phyloP scores from a whole-genome alignment of 2,888 invertebrate genomes.

The Lamellibrachia satsuma region DNA sequence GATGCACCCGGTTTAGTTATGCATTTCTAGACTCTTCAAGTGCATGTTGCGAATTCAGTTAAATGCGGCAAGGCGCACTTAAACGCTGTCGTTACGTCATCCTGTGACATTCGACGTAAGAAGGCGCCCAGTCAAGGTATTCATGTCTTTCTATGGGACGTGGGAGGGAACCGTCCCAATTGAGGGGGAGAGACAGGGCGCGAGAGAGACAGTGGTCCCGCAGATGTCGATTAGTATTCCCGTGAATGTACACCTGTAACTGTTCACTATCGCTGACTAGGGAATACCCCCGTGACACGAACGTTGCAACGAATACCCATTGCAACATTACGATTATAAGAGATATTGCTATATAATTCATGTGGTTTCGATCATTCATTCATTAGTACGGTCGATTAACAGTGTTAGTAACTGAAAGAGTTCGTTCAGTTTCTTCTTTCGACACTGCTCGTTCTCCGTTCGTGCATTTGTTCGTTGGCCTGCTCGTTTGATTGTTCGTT shows the following conservation, averaged over 20 bases:
- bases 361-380: background rate
- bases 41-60: background rate
- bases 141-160: background rate
- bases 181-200: background rate
- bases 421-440: background rate
- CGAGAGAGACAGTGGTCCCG: background rate
- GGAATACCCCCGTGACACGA: background rate
- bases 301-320: background rate
- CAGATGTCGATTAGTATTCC: slow-evolving; percentile 6
- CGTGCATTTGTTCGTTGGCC: too few species aligned
- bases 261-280: background rate
- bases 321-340: background rate
- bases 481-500: too few species aligned
- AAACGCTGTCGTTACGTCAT: background rate
- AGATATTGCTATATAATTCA: background rate
- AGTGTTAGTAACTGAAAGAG: background rate
- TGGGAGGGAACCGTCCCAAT: background rate
- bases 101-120: background rate
- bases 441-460: background rate
- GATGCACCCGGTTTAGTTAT: background rate
- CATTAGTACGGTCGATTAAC: background rate
- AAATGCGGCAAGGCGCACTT: background rate
- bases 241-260: background rate
- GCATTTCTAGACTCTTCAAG: background rate
- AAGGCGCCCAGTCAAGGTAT: slow-evolving; percentile 13